phyloP scores from a whole-genome alignment of 2,113 vertebrate species.

The Dipodomys stephensi region DNA sequence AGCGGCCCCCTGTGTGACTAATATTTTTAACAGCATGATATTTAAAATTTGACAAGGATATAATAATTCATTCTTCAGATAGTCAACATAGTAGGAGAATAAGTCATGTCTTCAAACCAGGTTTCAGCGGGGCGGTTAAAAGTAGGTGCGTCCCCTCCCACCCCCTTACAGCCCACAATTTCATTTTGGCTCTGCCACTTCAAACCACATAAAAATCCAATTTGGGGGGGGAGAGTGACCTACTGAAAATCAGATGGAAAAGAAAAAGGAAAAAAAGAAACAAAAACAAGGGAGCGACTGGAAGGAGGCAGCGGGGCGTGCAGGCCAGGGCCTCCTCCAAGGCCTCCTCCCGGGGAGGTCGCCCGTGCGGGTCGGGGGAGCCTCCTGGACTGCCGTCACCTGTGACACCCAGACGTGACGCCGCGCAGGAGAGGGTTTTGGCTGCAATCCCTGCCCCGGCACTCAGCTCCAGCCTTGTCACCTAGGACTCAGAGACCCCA shows the following conservation, averaged over 20 bases:
- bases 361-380: too few relatives aligned
- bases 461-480: too few relatives aligned
- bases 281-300: conserved; percentile 25
- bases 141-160: conserved; percentile 65
- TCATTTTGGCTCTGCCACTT: conserved; percentile 74
- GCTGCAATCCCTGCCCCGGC: too few relatives aligned
- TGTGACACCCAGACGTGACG: too few relatives aligned
- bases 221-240: conserved; percentile 74
- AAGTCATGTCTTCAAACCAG: conserved; percentile 83
- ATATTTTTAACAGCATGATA: conserved; percentile 88
- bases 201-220: conserved; percentile 76
- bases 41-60: conserved; percentile 87
- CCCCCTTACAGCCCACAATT: conserved; percentile 68
- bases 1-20: conserved; percentile 84
- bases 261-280: too few relatives aligned
- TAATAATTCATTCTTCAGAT: conserved; percentile 85
- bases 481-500: too few relatives aligned
- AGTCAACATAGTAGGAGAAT: conserved; percentile 81
- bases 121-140: conserved; percentile 78
- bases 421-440: too few relatives aligned
- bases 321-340: too few relatives aligned
- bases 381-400: too few relatives aligned
- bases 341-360: too few relatives aligned
- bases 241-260: conserved; percentile 77
- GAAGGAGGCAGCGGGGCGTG: too few relatives aligned